Evolutionary conservation across 2,888 invertebrate species (phyloP).

Genomic region (Leptinotarsa rubiginosa): DNA sequence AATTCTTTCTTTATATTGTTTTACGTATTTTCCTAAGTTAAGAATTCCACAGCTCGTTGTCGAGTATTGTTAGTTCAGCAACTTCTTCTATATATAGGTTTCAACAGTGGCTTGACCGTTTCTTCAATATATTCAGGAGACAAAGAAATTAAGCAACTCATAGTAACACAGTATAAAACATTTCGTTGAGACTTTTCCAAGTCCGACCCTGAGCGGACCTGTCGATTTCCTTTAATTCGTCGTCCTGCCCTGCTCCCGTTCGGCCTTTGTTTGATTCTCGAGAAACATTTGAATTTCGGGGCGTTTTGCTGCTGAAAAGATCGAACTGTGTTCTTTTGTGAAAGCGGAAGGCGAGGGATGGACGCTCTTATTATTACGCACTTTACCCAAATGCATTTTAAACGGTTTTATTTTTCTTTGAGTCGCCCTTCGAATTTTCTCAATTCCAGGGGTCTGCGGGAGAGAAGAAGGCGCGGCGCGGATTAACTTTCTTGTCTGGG

Average conservation of each 20-base stretch:
- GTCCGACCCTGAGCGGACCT: conserved; percentile 36
- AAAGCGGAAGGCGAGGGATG: conserved; percentile 35
- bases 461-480: conserved; percentile 6
- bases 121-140: too few relatives aligned
- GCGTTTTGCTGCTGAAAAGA: conserved; percentile 53
- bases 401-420: conserved; percentile 43
- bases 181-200: neutral
- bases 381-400: conserved; percentile 46
- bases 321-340: conserved; percentile 35
- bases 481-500: conserved; percentile 23
- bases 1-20: too few relatives aligned
- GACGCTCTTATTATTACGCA: conserved; percentile 42
- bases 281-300: conserved; percentile 60
- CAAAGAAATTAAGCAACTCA: too few relatives aligned
- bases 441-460: conserved; percentile 17
- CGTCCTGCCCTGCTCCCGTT: conserved; percentile 56
- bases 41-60: too few relatives aligned
- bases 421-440: conserved; percentile 36
- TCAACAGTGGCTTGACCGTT: too few relatives aligned
- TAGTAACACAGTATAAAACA: too few relatives aligned
- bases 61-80: too few relatives aligned
- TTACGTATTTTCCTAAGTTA: too few relatives aligned
- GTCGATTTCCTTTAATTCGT: conserved; percentile 57
- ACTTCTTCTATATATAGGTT: too few relatives aligned
- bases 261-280: conserved; percentile 55